Evolutionary conservation across 2,113 vertebrate species (phyloP), one percentile per base, ranked within the genome.

Genomic region (Cynopterus brachyotis): DNA sequence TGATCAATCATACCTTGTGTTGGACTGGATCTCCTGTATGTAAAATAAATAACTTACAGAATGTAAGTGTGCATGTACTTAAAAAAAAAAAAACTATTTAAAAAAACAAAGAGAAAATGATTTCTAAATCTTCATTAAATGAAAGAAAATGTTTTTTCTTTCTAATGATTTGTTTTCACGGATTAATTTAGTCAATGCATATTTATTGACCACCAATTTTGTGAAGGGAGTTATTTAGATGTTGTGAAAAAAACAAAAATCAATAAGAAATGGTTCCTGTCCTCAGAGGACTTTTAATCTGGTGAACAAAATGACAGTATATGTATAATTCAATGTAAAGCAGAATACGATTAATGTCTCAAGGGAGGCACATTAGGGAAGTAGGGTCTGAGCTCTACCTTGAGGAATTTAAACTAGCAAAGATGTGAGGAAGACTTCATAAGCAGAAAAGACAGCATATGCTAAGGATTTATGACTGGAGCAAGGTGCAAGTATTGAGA

Each of bases 111-210:
- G 84, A 78, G 50, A 62, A 81, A 76, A 72, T 87, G 22, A 32
- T 82, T 90, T 93, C 40, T 62, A 79, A 91, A 67, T 84, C 13
- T 95, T 94, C 64, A 69, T 40, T 88, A 91, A 59, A 47, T 45
- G 62, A 75, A 79, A 84, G 42, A 66, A 90, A 93, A 87, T 28
- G 45, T 2, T 45, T 62, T 69, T 53, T 86, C 26, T 80, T 80
- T 79, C 32, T 89, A 30, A 62, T 64, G 6, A 66, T 73, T 73
- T 86, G 40, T 83, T 94, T 72, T 80, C 45, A 79, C 30, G 82
- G 17, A 53, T 53, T 42, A 57, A 85, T 42, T 59, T 66, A 72
- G 55, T 91, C 19, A 79, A 45, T 37, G 32, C 8, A n/a, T 76
- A 69, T 83, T 83, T 85, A 32, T 28, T 55, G 40, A 85, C 2